Conservation (phyloP, 2,113 vertebrate genomes). For the Butorides virescens region DNA sequence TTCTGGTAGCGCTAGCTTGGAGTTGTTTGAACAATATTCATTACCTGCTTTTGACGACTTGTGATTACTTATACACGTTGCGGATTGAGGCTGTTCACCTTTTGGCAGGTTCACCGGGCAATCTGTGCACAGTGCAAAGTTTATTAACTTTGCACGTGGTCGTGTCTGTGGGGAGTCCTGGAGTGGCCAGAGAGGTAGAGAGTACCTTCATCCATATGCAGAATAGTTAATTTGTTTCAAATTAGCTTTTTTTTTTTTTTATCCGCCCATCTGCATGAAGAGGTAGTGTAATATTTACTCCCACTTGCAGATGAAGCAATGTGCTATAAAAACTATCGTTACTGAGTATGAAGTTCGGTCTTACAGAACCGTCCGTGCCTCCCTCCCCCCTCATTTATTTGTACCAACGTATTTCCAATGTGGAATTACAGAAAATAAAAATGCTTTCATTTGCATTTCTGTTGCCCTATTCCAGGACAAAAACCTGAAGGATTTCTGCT, state of each 20-base stretch:
- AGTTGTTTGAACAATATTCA: slow-evolving; percentile 50
- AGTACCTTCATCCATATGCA: background rate
- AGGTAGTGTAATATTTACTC: slow-evolving; percentile 29
- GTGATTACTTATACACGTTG: background rate
- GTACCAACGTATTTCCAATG: background rate
- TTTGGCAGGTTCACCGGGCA: background rate
- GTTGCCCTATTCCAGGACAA: background rate
- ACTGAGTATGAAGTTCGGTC: background rate
- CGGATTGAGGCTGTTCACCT: background rate
- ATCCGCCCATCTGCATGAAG: background rate
- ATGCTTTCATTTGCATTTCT: background rate
- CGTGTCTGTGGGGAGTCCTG: background rate
- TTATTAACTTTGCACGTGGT: background rate
- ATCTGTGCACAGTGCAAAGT: background rate
- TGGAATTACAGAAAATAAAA: background rate
- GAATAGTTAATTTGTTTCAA: slow-evolving; percentile 26
- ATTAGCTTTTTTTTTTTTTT: background rate
- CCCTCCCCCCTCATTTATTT: background rate
- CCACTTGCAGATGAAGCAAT: slow-evolving; percentile 36
- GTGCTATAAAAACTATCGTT: background rate
- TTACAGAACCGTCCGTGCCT: background rate
- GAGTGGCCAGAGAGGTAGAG: background rate
- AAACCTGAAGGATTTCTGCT: background rate
- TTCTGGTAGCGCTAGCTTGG: slow-evolving; percentile 11
- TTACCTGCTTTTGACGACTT: slow-evolving; percentile 2